Evolutionary conservation across 2,888 invertebrate species (phyloP).

Genomic region (Ormyrus rosae): DNA sequence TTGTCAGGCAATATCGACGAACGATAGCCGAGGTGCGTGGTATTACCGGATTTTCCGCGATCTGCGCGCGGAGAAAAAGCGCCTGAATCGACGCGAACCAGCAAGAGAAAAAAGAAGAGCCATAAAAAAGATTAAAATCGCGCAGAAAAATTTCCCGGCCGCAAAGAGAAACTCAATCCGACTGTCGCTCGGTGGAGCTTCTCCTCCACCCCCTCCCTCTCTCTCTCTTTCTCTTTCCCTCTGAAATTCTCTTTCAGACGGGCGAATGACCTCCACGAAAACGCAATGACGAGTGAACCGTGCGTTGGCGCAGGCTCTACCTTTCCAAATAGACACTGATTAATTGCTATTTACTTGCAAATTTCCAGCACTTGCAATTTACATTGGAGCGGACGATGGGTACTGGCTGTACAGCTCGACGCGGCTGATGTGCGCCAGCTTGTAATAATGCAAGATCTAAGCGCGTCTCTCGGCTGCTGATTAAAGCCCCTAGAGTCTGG

Average conservation of each 20-base stretch:
- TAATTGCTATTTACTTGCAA: slow-evolving; percentile 75
- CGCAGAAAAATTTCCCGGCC: slow-evolving; percentile 68
- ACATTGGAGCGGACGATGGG: slow-evolving; percentile 62
- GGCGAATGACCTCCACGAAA: background rate
- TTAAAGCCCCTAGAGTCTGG: slow-evolving; percentile 17
- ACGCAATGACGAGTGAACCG: slow-evolving; percentile 72
- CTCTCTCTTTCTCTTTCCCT: too few species aligned
- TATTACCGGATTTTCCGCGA: slow-evolving; percentile 22
- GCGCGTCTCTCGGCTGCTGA: slow-evolving; percentile 5
- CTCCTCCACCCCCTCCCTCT: too few species aligned
- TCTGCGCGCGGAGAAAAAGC: background rate
- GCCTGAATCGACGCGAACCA: background rate
- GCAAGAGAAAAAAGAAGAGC: background rate
- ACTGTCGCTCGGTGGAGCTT: too few species aligned
- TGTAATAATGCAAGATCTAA: slow-evolving; percentile 38
- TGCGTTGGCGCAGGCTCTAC: slow-evolving; percentile 61
- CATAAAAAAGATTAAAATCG: slow-evolving; percentile 53
- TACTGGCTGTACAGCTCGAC: background rate
- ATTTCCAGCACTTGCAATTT: slow-evolving; percentile 69
- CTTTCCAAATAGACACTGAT: slow-evolving; percentile 71
- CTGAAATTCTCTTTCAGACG: background rate
- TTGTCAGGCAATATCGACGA: slow-evolving; percentile 29
- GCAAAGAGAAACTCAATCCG: too few species aligned
- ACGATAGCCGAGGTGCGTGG: slow-evolving; percentile 26
- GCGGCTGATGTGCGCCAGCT: slow-evolving; percentile 23